Evolutionary conservation across 2,797 vertebrate species (phyloP), one percentile per base, ranked within the genome.

Genomic region (Myiotriccus ornatus): DNA sequence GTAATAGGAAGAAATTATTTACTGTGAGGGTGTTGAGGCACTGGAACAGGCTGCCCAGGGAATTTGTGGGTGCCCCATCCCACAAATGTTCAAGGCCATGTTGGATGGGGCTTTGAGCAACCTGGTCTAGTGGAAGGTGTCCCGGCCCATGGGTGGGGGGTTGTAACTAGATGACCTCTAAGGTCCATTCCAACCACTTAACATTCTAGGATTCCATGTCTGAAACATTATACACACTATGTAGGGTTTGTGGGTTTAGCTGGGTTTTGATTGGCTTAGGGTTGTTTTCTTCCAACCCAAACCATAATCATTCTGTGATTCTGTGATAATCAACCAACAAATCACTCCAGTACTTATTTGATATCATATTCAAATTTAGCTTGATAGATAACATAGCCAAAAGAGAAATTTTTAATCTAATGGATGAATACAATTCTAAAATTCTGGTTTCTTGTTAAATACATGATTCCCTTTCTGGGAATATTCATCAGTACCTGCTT

Each of bases 211-310:
- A 52, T 32, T 70, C 49, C 70, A 8, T 12, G 27, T 35, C 35
- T 3, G 27, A 50, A 50, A 37, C 6, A 32, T 19, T 44, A 37
- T 3, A 18, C 63, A 12, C 4, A 49, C 10, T 7, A 37, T 0
- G 7, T 27, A 14, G 17, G 19, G 4, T 6, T 8, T 60, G 24
- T 16, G 55, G 12, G 1, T 32, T 76, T 44, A 17, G 17, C 21
- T 23, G 23, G 22, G 18, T 14, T 30, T 47, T 22, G 12, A 17
- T 56, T 23, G 22, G 2, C 23, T 63, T 34, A 34, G 7, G 7
- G 15, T 27, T 67, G 27, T 19, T 25, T 14, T 52, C 37, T 83
- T 70, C 17, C 28, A 70, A 44, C 28, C 35, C n/a, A 77, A 57
- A 6, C 44, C 5, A 4, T 44, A 57, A 7, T 44, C 3, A 2